Evolutionary conservation across 1,140 invertebrate genomes (phyloP).

Genomic region (Oedothorax gibbosus): DNA sequence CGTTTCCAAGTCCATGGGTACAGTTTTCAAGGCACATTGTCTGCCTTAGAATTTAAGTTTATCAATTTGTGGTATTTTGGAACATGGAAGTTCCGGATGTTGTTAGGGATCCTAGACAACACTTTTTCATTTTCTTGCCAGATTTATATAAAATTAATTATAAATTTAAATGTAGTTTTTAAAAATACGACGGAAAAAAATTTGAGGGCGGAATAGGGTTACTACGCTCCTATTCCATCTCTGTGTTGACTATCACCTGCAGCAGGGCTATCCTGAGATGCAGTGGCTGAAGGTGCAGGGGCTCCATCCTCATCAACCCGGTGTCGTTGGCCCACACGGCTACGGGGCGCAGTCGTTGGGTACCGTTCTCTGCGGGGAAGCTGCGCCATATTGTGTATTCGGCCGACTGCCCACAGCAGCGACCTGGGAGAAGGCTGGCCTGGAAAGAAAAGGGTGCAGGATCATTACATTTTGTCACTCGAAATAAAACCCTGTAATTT

Average conservation of each 20-base stretch:
- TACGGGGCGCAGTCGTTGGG: slow-evolving; percentile 14
- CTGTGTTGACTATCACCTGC: slow-evolving; percentile 1
- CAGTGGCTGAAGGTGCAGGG: slow-evolving; percentile 20
- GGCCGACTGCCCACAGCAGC: not conserved
- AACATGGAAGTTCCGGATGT: too few relatives aligned
- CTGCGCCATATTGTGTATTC: slow-evolving; percentile 46
- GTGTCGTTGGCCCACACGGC: slow-evolving; percentile 26
- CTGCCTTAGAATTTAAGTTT: too few relatives aligned
- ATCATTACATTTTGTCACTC: too few relatives aligned
- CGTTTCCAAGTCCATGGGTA: too few relatives aligned
- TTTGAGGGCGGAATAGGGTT: not conserved
- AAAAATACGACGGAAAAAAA: too few relatives aligned
- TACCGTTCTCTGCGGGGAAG: slow-evolving; percentile 25
- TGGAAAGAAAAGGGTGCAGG: not conserved
- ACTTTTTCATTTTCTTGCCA: too few relatives aligned
- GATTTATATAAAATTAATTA: too few relatives aligned
- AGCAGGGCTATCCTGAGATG: slow-evolving; percentile 13
- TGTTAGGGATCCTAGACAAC: too few relatives aligned
- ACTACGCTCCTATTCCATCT: not conserved
- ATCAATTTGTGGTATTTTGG: too few relatives aligned
- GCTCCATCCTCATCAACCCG: slow-evolving; percentile 16
- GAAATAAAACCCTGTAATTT: too few relatives aligned
- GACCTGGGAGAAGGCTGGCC: not conserved
- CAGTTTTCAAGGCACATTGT: too few relatives aligned
- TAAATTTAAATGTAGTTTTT: too few relatives aligned